Conservation (phyloP, 2,888 invertebrate genomes). For the Lasiommata megera region DNA sequence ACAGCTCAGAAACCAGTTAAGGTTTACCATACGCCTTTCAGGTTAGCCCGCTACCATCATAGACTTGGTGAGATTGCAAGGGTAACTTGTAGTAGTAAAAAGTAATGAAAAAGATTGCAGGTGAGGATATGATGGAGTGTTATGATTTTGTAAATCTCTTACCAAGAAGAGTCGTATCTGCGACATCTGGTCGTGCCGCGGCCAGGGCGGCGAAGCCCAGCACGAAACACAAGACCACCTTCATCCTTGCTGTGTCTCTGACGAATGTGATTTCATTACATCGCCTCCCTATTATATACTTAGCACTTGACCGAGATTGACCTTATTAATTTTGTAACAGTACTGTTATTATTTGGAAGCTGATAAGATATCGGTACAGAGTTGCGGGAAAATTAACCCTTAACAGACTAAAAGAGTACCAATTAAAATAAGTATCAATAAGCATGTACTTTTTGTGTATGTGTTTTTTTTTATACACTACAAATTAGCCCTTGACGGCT, state of each 20-base stretch:
- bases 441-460: too few relatives aligned
- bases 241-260: slow-evolving; percentile 56
- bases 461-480: too few relatives aligned
- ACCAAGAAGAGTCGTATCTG: slow-evolving; percentile 52
- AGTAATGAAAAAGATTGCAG: too few relatives aligned
- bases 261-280: slow-evolving; percentile 48
- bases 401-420: too few relatives aligned
- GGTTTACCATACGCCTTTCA: too few relatives aligned
- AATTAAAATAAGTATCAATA: too few relatives aligned
- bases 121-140: not conserved
- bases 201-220: slow-evolving; percentile 61
- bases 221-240: slow-evolving; percentile 50
- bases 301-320: slow-evolving; percentile 22
- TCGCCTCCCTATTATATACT: slow-evolving; percentile 26
- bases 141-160: slow-evolving; percentile 32
- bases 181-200: slow-evolving; percentile 56
- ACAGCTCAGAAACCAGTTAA: too few relatives aligned
- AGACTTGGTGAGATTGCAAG: too few relatives aligned
- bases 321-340: slow-evolving; percentile 8
- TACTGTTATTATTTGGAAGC: not conserved
- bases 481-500: too few relatives aligned
- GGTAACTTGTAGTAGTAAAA: too few relatives aligned
- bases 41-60: too few relatives aligned
- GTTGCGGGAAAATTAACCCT: not conserved
- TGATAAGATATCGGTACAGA: not conserved